These are phyloP conservation scores for Nicator chloris DNA, from an alignment of 2,113 vertebrate genomes.

Conservation along the genomic window DNA sequence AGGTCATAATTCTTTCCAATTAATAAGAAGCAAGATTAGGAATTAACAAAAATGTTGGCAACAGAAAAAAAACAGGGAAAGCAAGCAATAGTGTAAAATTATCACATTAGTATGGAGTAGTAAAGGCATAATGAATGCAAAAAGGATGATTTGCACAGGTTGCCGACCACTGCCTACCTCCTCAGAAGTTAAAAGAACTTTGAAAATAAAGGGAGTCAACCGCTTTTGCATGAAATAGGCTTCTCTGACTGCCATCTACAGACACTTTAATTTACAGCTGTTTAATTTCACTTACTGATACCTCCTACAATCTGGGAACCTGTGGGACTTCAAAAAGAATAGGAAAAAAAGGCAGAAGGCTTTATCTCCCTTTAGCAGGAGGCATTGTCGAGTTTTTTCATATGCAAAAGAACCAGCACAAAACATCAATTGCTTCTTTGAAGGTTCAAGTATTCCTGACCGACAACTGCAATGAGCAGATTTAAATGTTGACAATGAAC, in stretches of 20 bases:
- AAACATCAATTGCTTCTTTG: background rate
- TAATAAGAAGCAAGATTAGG: background rate
- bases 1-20: background rate
- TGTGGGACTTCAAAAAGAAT: background rate
- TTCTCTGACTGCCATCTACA: background rate
- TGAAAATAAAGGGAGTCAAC: background rate
- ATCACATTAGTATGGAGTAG: accelerated
- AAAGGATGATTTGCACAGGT: background rate
- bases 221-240: background rate
- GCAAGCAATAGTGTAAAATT: background rate
- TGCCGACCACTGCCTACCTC: background rate
- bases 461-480: background rate
- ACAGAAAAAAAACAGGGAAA: background rate
- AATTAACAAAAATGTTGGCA: background rate
- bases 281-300: background rate
- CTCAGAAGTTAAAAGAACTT: background rate
- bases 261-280: background rate
- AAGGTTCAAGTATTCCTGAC: background rate
- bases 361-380: background rate
- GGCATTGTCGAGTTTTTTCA: background rate
- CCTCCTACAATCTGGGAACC: background rate
- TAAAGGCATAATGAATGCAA: background rate
- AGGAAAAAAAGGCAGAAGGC: background rate
- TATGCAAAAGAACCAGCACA: background rate
- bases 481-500: background rate